Conservation (phyloP, 2,888 invertebrate genomes). For the Andrena chrysosceles region DNA sequence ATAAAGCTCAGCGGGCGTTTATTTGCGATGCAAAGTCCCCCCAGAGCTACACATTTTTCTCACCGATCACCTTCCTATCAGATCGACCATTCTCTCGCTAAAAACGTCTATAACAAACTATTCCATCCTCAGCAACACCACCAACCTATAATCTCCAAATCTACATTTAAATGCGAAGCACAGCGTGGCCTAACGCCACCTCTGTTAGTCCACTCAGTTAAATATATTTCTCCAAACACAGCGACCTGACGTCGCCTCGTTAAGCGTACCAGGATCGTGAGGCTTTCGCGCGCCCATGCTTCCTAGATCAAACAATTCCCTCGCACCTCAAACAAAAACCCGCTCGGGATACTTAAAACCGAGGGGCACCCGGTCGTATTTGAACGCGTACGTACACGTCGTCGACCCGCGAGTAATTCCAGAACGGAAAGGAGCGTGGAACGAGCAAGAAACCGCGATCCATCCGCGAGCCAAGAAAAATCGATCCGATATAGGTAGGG, state of each 20-base stretch:
- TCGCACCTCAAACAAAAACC: slow-evolving; percentile 53
- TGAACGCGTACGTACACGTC: slow-evolving; percentile 4
- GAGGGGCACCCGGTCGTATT: slow-evolving; percentile 6
- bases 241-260: neutral
- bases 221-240: slow-evolving; percentile 26
- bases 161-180: neutral
- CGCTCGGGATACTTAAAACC: slow-evolving; percentile 33
- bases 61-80: neutral
- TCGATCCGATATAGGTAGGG: slow-evolving; percentile 7
- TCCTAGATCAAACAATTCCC: slow-evolving; percentile 47
- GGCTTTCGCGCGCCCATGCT: slow-evolving; percentile 31
- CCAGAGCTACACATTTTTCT: neutral
- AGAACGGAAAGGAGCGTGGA: neutral
- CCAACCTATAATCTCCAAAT: neutral
- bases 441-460: slow-evolving; percentile 24
- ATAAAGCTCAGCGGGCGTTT: slow-evolving; percentile 21
- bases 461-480: slow-evolving; percentile 10
- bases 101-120: neutral
- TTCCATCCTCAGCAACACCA: neutral
- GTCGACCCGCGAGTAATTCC: slow-evolving; percentile 4
- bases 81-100: neutral
- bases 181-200: neutral
- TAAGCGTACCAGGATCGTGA: neutral
- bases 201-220: neutral
- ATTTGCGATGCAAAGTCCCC: neutral